Conservation (phyloP, 1,140 invertebrate genomes). For the Archegozetes longisetosus region DNA sequence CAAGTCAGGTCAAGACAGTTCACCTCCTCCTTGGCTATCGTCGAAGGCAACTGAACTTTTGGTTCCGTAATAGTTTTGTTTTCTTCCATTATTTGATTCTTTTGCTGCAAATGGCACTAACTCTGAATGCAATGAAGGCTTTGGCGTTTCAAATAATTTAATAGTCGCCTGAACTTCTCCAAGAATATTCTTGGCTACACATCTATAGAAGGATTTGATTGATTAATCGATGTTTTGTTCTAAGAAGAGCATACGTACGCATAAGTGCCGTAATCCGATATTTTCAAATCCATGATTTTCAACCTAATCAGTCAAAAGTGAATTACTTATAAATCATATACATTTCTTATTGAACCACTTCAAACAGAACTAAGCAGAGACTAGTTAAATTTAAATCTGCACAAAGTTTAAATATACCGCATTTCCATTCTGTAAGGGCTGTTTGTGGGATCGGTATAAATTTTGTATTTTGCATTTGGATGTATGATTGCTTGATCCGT, state of each 20-base stretch:
- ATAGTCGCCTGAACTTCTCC: slow-evolving; percentile 81
- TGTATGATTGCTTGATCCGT: slow-evolving; percentile 18
- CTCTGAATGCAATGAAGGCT: not conserved
- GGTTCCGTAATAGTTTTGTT: not conserved
- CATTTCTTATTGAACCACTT: not conserved
- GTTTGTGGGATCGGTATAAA: slow-evolving; percentile 12
- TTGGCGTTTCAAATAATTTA: slow-evolving; percentile 46
- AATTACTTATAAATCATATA: not conserved
- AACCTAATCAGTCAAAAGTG: slow-evolving; percentile 3
- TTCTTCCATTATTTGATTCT: slow-evolving; percentile 4
- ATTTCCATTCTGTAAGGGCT: slow-evolving; percentile 18
- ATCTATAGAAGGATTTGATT: slow-evolving; percentile 45
- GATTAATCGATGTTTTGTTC: not conserved
- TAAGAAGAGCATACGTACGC: not conserved
- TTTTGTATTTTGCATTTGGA: slow-evolving; percentile 20
- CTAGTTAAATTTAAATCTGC: no score
- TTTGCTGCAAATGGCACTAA: not conserved
- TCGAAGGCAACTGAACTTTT: not conserved
- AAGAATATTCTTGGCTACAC: slow-evolving; percentile 77
- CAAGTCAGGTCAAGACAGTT: no score
- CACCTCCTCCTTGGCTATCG: not conserved
- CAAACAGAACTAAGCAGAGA: no score
- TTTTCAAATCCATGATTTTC: slow-evolving; percentile 18
- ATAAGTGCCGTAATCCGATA: slow-evolving; percentile 51
- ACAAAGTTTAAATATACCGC: not conserved